Base-by-base conservation (phyloP, 1,140 invertebrate species). In the Rhysida immarginata region DNA sequence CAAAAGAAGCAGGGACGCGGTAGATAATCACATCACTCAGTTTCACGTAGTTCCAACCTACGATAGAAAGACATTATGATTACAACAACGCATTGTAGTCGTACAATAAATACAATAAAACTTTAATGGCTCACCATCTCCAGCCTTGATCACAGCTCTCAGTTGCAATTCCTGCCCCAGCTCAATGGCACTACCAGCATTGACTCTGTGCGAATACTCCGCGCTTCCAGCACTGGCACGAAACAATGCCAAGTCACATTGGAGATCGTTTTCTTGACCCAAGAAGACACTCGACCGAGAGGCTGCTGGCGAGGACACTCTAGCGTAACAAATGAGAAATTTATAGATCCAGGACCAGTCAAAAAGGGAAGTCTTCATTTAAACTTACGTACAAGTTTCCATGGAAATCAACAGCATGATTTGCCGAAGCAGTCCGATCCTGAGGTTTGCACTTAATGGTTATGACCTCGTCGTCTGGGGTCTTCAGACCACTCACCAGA, bases 161-260 rank as follows among this genome's bases (percentile, higher is more conserved):
- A 83, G 64, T 52, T 81, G 61, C 16, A 82, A 64, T 54, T 81
- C 78, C 63, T 83, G 80, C 8, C 81, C 81, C n/a, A 83, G 63
- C 42, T 76, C 66, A 13, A 83, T 77, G 11, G 74, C 69, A 8
- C 73, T 75, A 35, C 77, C 76, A 2, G 71, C 62, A 56, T 76
- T 71, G 52, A 83, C 68, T 53, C 71, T 70, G 2, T 73, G 65
- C 41, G 75, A 74, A 61, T 77, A 82, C 42, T 70, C 63, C n/a
- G 71, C 67, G 2, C 68, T 67, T 1, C 71, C 70, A 21, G 68
- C 66, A 2, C 67, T 66, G 58, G 72, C 76, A 42, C 78, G 64
- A 60, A 78, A 76, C 0, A 82, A 65, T 35, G 71, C 75, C 8
- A 82, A 69, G 46, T 78, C 73, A 5, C 76, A 78, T 29, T 79